Conservation (phyloP, 23 tunicate genomes). For the Halocynthia aurantium region DNA sequence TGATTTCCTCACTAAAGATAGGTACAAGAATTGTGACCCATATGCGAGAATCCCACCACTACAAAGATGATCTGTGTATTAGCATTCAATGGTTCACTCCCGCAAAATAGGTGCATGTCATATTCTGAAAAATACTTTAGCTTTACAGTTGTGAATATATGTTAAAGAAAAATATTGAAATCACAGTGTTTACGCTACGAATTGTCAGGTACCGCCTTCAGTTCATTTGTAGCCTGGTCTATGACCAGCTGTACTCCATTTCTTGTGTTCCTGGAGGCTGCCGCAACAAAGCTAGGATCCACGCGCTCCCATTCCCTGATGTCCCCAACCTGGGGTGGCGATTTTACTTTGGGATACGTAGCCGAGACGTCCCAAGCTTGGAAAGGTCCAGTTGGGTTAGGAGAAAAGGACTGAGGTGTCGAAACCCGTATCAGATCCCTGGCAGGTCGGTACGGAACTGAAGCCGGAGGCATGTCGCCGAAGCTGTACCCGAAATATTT, state of each 20-base stretch:
- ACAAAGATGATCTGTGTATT: too few species aligned
- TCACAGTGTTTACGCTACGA: too few species aligned
- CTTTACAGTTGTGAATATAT: too few species aligned
- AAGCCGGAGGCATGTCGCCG: not conserved
- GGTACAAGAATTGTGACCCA: too few species aligned
- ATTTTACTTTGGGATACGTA: not conserved
- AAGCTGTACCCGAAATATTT: conserved; percentile 20
- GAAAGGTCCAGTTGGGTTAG: not conserved
- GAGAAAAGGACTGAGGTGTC: not conserved
- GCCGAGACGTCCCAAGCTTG: conserved; percentile 4
- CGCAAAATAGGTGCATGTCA: too few species aligned
- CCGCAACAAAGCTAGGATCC: not conserved
- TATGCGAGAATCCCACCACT: too few species aligned
- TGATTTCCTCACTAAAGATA: too few species aligned
- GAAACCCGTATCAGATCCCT: conserved; percentile 1
- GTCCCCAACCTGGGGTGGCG: not conserved
- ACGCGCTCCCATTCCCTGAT: not conserved
- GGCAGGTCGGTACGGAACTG: conserved; percentile 9
- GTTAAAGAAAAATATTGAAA: too few species aligned
- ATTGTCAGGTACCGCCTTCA: conserved; percentile 35
- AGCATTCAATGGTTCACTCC: too few species aligned
- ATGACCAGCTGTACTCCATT: conserved; percentile 33
- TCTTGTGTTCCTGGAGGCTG: not conserved
- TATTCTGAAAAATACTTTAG: too few species aligned
- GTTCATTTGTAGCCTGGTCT: conserved; percentile 54